These are phyloP conservation scores for Drosophila sechellia DNA, from an alignment of 1,140 invertebrate species.

Conservation along the genomic window DNA sequence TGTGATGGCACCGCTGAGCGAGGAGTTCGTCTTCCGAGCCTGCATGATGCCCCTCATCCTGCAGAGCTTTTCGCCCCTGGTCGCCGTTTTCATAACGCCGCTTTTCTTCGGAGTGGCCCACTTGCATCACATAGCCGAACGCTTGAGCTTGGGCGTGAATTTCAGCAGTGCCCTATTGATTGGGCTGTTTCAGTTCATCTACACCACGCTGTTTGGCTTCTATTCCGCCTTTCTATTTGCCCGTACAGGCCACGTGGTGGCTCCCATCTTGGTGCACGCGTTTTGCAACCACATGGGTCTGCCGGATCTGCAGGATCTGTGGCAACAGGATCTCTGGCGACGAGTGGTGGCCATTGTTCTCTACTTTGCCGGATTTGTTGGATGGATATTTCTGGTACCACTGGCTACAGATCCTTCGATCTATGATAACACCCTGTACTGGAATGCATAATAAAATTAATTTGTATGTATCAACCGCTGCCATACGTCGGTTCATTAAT, in stretches of 20 bases:
- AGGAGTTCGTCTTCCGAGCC: conserved; percentile 97
- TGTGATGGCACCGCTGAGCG: conserved; percentile 95
- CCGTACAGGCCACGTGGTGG: conserved; percentile 93
- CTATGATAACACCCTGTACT: conserved; percentile 90
- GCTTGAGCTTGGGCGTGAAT: conserved; percentile 89
- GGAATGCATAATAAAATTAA: conserved; percentile 68
- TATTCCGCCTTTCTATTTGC: conserved; percentile 96
- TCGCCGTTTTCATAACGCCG: conserved; percentile 93
- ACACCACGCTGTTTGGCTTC: conserved; percentile 96
- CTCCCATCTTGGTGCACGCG: conserved; percentile 94
- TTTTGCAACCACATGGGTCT: conserved; percentile 99
- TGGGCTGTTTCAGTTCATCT: conserved; percentile 94
- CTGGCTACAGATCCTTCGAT: conserved; percentile 91
- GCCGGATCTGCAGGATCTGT: conserved; percentile 93
- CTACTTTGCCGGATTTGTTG: conserved; percentile 91
- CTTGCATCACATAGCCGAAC: conserved; percentile 95
- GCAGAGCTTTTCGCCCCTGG: conserved; percentile 91
- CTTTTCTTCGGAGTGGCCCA: conserved; percentile 97
- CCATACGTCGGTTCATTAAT: conserved; percentile 33
- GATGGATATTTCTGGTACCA: conserved; percentile 91
- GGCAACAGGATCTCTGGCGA: conserved; percentile 88
- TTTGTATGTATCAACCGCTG: conserved; percentile 33
- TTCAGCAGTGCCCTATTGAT: conserved; percentile 88
- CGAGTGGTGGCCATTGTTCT: conserved; percentile 87
- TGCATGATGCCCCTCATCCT: conserved; percentile 96